Evolutionary conservation across 2,797 vertebrate genomes (phyloP).

Genomic region (Coreius guichenoti): DNA sequence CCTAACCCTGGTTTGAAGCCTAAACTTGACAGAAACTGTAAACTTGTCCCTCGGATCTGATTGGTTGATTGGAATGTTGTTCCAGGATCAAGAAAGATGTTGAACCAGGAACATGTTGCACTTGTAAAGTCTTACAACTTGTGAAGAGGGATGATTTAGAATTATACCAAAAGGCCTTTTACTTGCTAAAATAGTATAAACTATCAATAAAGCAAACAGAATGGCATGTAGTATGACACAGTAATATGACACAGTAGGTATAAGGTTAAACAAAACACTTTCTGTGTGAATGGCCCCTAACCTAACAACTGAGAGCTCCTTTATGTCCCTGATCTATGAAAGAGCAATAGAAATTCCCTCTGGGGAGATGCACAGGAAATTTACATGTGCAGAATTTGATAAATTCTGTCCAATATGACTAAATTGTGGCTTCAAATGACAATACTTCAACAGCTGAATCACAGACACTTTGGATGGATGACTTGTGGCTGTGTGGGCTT

Average conservation of each 20-base stretch:
- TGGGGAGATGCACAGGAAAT: background rate
- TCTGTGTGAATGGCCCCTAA: background rate
- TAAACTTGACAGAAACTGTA: no score
- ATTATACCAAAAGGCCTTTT: background rate
- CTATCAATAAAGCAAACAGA: background rate
- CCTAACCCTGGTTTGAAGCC: no score
- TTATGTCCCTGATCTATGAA: background rate
- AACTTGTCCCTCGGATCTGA: no score
- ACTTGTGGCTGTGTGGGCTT: conserved; percentile 54
- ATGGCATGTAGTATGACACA: background rate
- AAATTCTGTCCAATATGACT: background rate
- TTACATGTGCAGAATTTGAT: background rate
- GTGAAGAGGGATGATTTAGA: background rate
- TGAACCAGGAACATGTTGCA: no score
- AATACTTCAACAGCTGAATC: conserved; percentile 43
- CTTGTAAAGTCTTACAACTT: no score
- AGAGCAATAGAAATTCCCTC: background rate
- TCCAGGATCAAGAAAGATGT: no score
- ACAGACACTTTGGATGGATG: conserved; percentile 42
- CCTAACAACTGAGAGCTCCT: background rate
- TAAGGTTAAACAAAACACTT: background rate
- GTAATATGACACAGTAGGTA: background rate
- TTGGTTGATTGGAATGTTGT: no score
- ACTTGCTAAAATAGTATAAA: background rate
- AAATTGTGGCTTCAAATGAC: conserved; percentile 32